Evolutionary conservation across 2,113 vertebrate genomes (phyloP).

Genomic region (Centrocercus urophasianus): DNA sequence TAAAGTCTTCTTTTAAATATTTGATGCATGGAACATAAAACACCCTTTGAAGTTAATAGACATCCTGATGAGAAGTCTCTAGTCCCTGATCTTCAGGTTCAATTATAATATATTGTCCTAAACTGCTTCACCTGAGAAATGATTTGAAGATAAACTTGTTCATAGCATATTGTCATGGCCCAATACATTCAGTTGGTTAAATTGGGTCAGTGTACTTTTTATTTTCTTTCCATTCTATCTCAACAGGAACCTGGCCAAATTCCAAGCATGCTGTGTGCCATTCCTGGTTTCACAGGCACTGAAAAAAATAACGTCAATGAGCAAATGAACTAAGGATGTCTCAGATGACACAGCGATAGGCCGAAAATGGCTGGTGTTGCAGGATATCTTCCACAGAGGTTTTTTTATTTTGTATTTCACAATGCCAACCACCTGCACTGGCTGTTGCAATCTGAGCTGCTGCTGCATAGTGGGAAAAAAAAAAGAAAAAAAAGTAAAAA

Average conservation of each 20-base stretch:
- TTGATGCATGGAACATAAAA: not conserved
- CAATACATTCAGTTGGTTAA: constrained; percentile 59
- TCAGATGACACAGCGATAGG: constrained; percentile 64
- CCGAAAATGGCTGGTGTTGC: constrained; percentile 54
- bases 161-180: constrained; percentile 49
- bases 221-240: constrained; percentile 72
- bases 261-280: constrained; percentile 70
- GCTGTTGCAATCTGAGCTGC: constrained; percentile 48
- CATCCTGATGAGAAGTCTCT: not conserved
- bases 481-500: constrained; percentile 15
- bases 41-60: not conserved
- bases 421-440: constrained; percentile 39
- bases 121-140: constrained; percentile 40
- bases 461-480: constrained; percentile 33
- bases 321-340: constrained; percentile 63
- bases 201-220: constrained; percentile 76
- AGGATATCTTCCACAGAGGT: constrained; percentile 54
- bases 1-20: not conserved
- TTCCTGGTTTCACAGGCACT: constrained; percentile 64
- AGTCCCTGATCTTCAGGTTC: not conserved
- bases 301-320: constrained; percentile 17
- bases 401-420: constrained; percentile 66
- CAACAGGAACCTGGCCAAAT: constrained; percentile 67
- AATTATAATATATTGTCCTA: constrained; percentile 49
- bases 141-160: constrained; percentile 33